These are phyloP conservation scores for Uria aalge DNA, from an alignment of 2,113 vertebrate species.

Conservation along the genomic window DNA sequence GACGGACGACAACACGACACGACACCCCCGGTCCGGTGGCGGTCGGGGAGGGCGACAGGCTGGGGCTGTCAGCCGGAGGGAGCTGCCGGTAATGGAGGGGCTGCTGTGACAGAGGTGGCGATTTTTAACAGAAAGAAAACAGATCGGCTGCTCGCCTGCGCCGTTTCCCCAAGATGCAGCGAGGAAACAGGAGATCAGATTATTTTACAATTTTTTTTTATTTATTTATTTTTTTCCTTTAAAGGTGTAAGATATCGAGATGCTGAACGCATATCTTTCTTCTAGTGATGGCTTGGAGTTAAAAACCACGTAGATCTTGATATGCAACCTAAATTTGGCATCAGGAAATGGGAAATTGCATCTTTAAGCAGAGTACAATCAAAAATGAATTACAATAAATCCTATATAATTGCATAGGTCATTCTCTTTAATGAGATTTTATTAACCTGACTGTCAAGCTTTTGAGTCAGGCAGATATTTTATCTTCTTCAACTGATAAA, in stretches of 20 bases:
- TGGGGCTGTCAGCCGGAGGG: not conserved
- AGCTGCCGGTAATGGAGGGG: not conserved
- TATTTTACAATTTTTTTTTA: not conserved
- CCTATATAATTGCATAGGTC: slow-evolving; percentile 94
- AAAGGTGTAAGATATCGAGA: slow-evolving; percentile 61
- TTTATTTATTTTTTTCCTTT: not conserved
- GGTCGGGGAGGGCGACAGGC: not conserved
- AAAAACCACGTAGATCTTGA: slow-evolving; percentile 81
- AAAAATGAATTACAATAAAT: slow-evolving; percentile 97
- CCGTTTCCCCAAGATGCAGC: slow-evolving; percentile 26
- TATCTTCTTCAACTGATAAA: slow-evolving; percentile 95
- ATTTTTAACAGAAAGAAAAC: slow-evolving; percentile 43
- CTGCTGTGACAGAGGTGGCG: not conserved
- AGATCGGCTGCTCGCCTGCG: slow-evolving; percentile 20
- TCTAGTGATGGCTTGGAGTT: slow-evolving; percentile 76
- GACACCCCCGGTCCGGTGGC: not conserved
- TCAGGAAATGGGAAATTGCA: slow-evolving; percentile 87
- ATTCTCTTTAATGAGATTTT: slow-evolving; percentile 99
- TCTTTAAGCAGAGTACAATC: slow-evolving; percentile 89
- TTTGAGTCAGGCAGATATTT: slow-evolving; percentile 93
- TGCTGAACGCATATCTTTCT: slow-evolving; percentile 69
- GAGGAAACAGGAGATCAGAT: slow-evolving; percentile 30
- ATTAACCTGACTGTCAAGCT: slow-evolving; percentile 93
- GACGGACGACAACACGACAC: too few species aligned
- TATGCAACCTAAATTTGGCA: slow-evolving; percentile 84